Evolutionary conservation across 2,113 vertebrate genomes (phyloP), one percentile per base, ranked within the genome.

Genomic region (Oreochromis niloticus): DNA sequence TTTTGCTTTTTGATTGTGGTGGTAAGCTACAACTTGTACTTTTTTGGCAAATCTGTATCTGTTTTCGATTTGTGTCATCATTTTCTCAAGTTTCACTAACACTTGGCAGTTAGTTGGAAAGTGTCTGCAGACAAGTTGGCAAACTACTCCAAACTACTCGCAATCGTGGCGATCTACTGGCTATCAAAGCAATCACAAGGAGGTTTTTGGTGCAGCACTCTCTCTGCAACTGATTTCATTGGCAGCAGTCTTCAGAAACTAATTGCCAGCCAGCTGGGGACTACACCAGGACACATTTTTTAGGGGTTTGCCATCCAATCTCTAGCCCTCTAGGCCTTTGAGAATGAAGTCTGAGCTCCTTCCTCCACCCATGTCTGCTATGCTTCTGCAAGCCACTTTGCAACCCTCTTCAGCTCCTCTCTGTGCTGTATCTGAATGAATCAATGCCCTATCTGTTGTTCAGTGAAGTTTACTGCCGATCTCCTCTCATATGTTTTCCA

Each of bases 81-180:
- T 36, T 39, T 66, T 66, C 19, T 68, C 36, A 68, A 68, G 4
- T 41, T 68, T 68, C 36, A 39, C 61, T 66, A 66, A 1, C n/a
- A 68, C 19, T 41, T 68, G 11, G 19, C 34, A 39, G 34, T 22
- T 41, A 41, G 34, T 41, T 66, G 61, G 59, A 34, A 63, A 63
- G 9, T 63, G 59, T 63, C 59, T 36, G 32, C 32, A 12, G 61
- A n/a, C 32, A 66, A n/a, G 17, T 12, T 68, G 34, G 7, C 34
- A 22, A 63, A n/a, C 32, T 61, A 61, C 5, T 39, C 17, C 19
- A 66, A 66, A 66, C 11, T 71, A 71, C 39, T 4, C 8, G 3
- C 16, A 17, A 10, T 32, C 3, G 8, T 9, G 12, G 3, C 0
- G 0, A 43, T 4, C 6, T 71, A 22, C 63, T 14, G 1, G 0